Evolutionary conservation across 2,888 invertebrate species (phyloP), one percentile per base, ranked within the genome.

Genomic region (Achlya flavicornis): DNA sequence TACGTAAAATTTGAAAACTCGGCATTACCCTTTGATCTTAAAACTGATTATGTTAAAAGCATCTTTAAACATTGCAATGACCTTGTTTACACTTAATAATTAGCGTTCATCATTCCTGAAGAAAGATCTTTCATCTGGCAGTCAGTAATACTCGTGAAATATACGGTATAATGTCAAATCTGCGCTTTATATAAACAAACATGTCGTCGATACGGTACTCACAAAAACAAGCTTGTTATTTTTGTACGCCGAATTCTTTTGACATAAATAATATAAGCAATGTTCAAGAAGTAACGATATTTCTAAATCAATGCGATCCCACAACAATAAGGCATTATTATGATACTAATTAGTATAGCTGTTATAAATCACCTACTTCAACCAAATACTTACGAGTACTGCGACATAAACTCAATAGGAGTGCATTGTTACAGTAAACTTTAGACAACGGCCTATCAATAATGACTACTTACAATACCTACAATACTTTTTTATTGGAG

Each of bases 91-190:
- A 12, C 41, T 41, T 53, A n/a, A 19, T 53, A 53, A 53, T 53
- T 19, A 19, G 19, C 53, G 8, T 19, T 53, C 53, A 19, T 53
- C 19, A 53, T 53, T 53, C 53, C 10, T 53, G 53, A 19, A 53
- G 53, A 5, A 53, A 10, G n/a, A 19, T 53, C 53, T 16, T 53
- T 53, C 53, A 19, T 53, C 53, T n/a, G 41, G 53, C 53, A 19
- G 16, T 53, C 53, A 53, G 53, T 19, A 53, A 53, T 53, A 53
- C 53, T 53, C 53, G 53, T 53, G 19, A 53, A 19, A 53, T 53
- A 53, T 19, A 53, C 53, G 53, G 1, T 5, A 48, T 16, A 26
- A 48, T 48, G n/a, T 48, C 48, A n/a, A 16, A 48, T 16, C 48
- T n/a, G 53, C 4, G 53, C 46, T n/a, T 46, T 7, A 16, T 48